Evolutionary conservation across 1,140 invertebrate species (phyloP), one percentile per base, ranked within the genome.

Genomic region (Ephestia elutella): DNA sequence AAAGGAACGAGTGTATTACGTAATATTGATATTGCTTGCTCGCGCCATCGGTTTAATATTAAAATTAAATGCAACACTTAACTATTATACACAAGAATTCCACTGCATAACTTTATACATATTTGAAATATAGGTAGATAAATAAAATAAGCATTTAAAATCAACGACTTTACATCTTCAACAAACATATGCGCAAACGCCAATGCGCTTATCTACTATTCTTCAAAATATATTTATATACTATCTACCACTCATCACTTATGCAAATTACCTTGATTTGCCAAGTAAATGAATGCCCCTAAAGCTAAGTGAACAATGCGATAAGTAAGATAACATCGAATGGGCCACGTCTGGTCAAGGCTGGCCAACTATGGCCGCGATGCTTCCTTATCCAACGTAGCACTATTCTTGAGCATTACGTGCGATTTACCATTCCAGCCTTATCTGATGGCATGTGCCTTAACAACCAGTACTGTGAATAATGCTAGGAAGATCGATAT

Each of bases 381-480:
- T 62, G 70, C 65, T 74, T 71, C 69, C 71, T 75, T 79, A 75
- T 73, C 72, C 71, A 49, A 56, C n/a, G 57, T 63, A 59, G 61
- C 73, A 68, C 71, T 70, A 74, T 75, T 77, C 71, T 76, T 79
- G 72, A 75, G 76, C 75, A 75, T 81, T 78, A 83, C 75, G 73
- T 82, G 78, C 80, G 72, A 84, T 84, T 78, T 75, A 79, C 70
- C 71, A 75, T 81, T 71, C 50, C 62, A 72, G 49, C 65, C 70
- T 83, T 83, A 86, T 86, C 80, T 73, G 80, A 86, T 83, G 73
- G 73, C 78, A 79, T 78, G 66, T 66, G 62, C 69, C 60, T 67
- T 69, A 66, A 67, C 64, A 74, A 73, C n/a, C 79, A 68, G 70
- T 68, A 64, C 73, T 75, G 67, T 74, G 69, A 77, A 75, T 78